Evolutionary conservation across 1,140 invertebrate genomes (phyloP), one percentile per base, ranked within the genome.

Genomic region (Parasteatoda tepidariorum): DNA sequence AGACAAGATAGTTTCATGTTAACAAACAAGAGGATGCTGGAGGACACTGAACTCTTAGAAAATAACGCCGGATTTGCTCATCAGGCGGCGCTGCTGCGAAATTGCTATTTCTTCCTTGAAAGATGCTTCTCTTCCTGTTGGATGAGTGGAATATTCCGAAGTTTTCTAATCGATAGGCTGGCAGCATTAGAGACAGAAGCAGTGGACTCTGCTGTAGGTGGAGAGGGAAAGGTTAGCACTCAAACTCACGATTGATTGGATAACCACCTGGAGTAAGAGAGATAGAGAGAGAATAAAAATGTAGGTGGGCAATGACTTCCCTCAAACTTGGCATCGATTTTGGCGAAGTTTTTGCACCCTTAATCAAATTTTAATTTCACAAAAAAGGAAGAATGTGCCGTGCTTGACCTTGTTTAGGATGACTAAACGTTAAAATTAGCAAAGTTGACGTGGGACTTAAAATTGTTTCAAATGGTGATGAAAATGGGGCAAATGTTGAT

Each of bases 1-100:
- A n/a, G n/a, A n/a, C n/a, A n/a, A n/a, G 30, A 31, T 30, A 31
- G 61, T 22, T 34, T 30, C 59, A 64, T 33, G 57, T 7, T 38
- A 30, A 34, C 33, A 38, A 61, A 75, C 31, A 24, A 54, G 38
- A 1, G 38, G 28, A n/a, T 38, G 11, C 34, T 66, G 31, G 38
- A 76, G 74, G 74, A 76, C 74, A 76, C 59, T 76, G 74, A 76
- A 76, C 74, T 54, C 61, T 41, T 31, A 54, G 68, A 71, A 41
- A 71, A 41, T 57, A 74, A 74, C 71, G 54, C 71, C 54, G 28
- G 33, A 22, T 74, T 70, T 22, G 24, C 41, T 61, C 74, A 54
- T 61, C 59, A 76, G 74, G 74, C 30, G 74, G 59, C 13, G 57
- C 22, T 64, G 33, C 18, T 30, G 59, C n/a, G n/a, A n/a, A n/a